Conservation (phyloP, 2,113 vertebrate species). For the Urocolius indicus region DNA sequence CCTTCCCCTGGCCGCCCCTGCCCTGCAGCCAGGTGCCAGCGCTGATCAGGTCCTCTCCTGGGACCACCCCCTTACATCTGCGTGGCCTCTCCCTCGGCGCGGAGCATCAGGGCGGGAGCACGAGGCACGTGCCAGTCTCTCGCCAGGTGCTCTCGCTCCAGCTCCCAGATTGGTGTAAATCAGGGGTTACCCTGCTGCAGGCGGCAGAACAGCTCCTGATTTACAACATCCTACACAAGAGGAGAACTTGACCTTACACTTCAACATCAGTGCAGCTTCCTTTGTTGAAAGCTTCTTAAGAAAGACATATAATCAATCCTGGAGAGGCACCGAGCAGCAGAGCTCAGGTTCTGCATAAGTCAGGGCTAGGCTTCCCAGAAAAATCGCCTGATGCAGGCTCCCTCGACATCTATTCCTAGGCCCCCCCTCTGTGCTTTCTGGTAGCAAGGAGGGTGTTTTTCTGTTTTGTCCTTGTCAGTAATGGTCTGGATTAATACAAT, state of each 20-base stretch:
- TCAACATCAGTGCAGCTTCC: slow-evolving; percentile 39
- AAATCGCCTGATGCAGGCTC: not conserved
- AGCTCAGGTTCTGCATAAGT: slow-evolving; percentile 33
- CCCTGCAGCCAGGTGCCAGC: not conserved
- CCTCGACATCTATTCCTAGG: not conserved
- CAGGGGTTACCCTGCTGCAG: slow-evolving; percentile 32
- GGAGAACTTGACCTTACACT: slow-evolving; percentile 65
- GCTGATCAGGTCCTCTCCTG: fast-evolving
- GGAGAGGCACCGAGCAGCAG: not conserved
- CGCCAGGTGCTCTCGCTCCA: not conserved
- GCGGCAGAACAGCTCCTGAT: slow-evolving; percentile 25
- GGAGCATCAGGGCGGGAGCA: not conserved
- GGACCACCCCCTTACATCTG: not conserved
- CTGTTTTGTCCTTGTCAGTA: not conserved
- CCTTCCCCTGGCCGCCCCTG: not conserved
- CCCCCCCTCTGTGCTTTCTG: not conserved
- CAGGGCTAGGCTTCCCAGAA: not conserved
- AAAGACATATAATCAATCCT: slow-evolving; percentile 54
- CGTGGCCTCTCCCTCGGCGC: fast-evolving
- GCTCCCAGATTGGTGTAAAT: not conserved
- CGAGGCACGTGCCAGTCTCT: not conserved
- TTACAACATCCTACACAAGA: slow-evolving; percentile 57
- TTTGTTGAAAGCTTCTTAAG: slow-evolving; percentile 58
- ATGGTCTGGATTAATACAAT: not conserved
- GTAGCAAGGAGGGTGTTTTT: not conserved